Base-by-base conservation (phyloP, 1,140 invertebrate species). In the Ectropis grisescens region DNA sequence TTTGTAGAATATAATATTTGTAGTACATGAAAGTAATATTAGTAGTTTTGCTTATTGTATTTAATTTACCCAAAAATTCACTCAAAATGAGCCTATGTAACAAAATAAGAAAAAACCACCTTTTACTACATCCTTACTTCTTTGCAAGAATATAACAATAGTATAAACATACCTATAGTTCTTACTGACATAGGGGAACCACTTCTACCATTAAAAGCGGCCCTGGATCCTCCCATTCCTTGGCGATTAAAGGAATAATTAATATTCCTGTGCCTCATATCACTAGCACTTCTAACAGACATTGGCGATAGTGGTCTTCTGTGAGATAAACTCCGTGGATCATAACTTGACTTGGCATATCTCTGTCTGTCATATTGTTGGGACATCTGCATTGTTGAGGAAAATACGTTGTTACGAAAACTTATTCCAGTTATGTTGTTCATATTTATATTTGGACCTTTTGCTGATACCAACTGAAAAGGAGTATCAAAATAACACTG, bases 151-250 rank as follows among this genome's bases (percentile, higher is more conserved):
- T n/a, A n/a, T 37, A 25, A 22, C 19, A 38, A 11, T 29, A 26
- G 33, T 8, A n/a, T n/a, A 13, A 24, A 56, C 54, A 28, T 58
- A 76, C 72, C 67, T 36, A 61, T 56, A 43, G 58, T 70, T 33
- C 60, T 48, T 22, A 66, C 33, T 25, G 70, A 71, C 32, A 56
- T 49, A 3, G 67, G 61, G 16, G 67, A 71, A 15, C 58, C 50
- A 60, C 58, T 45, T 50, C 68, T 57, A 7, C 56, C 60, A 60
- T 61, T 59, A 26, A 41, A 42, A 26, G 59, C 35, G 5, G 66
- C 70, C 30, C 48, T 44, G n/a, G 55, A 53, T 13, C 51, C 65
- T 27, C 48, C 41, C 30, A 57, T 54, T 3, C 43, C 44, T 27
- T 40, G 32, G 13, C 23, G 33, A 37, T 61, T 47, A 13, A 36